Evolutionary conservation across 2,113 vertebrate genomes (phyloP), one percentile per base, ranked within the genome.

Genomic region (Lampris megalopsis): DNA sequence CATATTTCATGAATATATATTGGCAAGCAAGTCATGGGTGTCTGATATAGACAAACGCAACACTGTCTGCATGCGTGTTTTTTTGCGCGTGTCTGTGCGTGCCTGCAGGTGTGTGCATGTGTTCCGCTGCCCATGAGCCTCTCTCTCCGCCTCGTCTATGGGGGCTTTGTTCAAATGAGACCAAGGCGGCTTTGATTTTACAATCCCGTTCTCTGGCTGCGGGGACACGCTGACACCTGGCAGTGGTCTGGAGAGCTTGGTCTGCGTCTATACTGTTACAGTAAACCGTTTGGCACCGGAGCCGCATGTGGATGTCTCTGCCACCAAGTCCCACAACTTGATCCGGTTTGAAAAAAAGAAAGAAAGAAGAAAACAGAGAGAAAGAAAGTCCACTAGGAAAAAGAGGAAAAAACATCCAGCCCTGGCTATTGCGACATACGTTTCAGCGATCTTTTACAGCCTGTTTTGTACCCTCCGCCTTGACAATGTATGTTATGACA

Each of bases 221-320:
- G 11, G 77, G 81, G 87, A 82, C 76, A 52, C 65, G n/a, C 83
- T 60, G 90, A 86, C 88, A 91, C 90, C 82, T 89, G 88, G 89
- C 87, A 85, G 75, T 73, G 80, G 74, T 5, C 3, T 66, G 3
- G 75, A 75, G 80, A 80, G 60, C 75, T 84, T 85, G 88, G 81
- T 85, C 80, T 0, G 43, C 75, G 82, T 80, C 82, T 88, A 88
- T 5, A 63, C 60, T 4, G 50, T 91, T 89, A 89, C 87, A 56
- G 87, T 86, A 89, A 90, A 80, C 65, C 89, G 74, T 80, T 82
- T 89, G 89, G 88, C 88, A 80, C 60, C 40, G 6, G 68, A 72
- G 70, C 62, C 24, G 40, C 41, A 1, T 10, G 13, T 24, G 13
- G 13, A n/a, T 36, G 4, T 53, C 72, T 48, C 72, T 65, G 81